Evolutionary conservation across 2,888 invertebrate genomes (phyloP).

Genomic region (Meghimatium bilineatum): DNA sequence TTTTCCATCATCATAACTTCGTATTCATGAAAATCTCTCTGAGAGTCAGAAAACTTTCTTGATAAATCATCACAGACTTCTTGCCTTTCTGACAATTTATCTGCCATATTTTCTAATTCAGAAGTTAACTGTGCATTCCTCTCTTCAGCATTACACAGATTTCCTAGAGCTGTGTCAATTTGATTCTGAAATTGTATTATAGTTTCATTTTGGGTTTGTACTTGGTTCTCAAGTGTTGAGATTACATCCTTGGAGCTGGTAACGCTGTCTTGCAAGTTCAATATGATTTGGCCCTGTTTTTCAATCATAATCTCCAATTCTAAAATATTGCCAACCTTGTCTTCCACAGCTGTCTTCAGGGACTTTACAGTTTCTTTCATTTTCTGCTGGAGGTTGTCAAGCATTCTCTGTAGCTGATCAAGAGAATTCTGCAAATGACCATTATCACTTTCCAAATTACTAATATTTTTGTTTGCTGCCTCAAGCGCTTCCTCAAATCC

Average conservation of each 20-base stretch:
- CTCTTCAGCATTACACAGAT: slow-evolving; percentile 41
- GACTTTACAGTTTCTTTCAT: slow-evolving; percentile 43
- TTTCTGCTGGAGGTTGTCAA: slow-evolving; percentile 29
- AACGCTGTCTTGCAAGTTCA: slow-evolving; percentile 7
- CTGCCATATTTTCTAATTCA: neutral
- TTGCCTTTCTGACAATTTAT: slow-evolving; percentile 19
- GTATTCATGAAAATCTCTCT: slow-evolving; percentile 22
- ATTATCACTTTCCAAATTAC: slow-evolving; percentile 31
- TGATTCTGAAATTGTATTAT: neutral
- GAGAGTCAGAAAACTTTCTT: neutral
- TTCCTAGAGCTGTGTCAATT: neutral
- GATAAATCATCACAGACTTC: neutral
- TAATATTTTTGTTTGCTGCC: slow-evolving; percentile 41
- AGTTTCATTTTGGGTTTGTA: neutral
- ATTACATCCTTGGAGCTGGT: neutral
- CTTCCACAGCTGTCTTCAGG: slow-evolving; percentile 19
- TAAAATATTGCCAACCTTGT: neutral
- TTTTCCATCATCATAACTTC: neutral
- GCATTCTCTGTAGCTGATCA: slow-evolving; percentile 34
- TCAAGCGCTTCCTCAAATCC: slow-evolving; percentile 45
- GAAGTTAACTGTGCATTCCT: slow-evolving; percentile 41
- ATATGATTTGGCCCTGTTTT: neutral
- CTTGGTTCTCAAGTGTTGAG: slow-evolving; percentile 5
- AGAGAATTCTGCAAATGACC: slow-evolving; percentile 35
- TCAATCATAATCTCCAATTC: slow-evolving; percentile 6